Conservation (phyloP, 2,113 vertebrate genomes). For the Malurus elegans region DNA sequence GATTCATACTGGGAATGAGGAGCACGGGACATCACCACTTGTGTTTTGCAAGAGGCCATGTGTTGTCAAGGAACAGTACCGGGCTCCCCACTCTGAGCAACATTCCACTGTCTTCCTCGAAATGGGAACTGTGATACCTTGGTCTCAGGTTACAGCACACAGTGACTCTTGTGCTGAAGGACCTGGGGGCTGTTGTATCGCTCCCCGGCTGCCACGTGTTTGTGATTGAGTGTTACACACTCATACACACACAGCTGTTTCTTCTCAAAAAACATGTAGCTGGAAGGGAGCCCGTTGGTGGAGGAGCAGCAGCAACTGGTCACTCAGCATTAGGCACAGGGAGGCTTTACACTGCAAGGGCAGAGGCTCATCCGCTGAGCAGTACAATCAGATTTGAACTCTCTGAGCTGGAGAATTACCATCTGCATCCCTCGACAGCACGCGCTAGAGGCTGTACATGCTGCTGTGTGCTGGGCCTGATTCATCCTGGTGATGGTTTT, state of each 20-base stretch:
- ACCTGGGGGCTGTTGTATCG: not conserved
- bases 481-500: not conserved
- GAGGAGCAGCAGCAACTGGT: not conserved
- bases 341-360: not conserved
- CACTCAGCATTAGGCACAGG: not conserved
- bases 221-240: not conserved
- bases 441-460: not conserved
- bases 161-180: not conserved
- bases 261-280: not conserved
- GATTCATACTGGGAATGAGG: not conserved
- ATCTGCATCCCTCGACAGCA: not conserved
- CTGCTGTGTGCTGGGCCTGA: not conserved
- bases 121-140: not conserved
- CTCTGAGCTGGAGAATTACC: not conserved
- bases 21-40: not conserved
- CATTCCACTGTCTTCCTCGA: not conserved
- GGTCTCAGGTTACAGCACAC: not conserved
- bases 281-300: not conserved
- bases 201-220: not conserved
- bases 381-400: not conserved
- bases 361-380: not conserved
- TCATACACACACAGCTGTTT: not conserved
- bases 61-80: not conserved
- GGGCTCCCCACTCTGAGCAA: not conserved
- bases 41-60: fast-evolving